A percentile compares a stretch with the other conserved stretches of the same genome.
These are phyloP conservation scores for Megalonaias nervosa DNA, from an alignment of 1,140 invertebrate species.

Conservation along the genomic window DNA sequence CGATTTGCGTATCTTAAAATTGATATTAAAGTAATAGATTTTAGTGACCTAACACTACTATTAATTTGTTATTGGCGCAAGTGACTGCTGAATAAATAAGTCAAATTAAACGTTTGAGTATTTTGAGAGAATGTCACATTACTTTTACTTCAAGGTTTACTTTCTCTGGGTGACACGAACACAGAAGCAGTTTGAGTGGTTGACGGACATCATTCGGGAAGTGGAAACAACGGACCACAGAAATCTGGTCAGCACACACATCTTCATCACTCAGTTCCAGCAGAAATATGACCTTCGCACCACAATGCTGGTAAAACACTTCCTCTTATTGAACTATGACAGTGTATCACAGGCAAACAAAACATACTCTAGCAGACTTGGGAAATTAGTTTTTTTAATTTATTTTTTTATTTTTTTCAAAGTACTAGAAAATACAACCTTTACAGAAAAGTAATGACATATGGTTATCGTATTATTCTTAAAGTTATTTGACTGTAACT, in stretches of 20 bases:
- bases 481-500: background rate
- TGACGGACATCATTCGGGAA: constrained; percentile 94
- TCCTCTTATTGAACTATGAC: background rate
- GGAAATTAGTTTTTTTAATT: background rate
- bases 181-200: constrained; percentile 99
- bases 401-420: background rate
- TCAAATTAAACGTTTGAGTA: too few relatives aligned
- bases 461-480: background rate
- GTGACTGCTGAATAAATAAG: too few relatives aligned
- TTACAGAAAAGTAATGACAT: background rate
- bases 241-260: constrained; percentile 97
- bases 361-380: too few relatives aligned
- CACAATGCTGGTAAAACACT: constrained; percentile 93
- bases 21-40: too few relatives aligned
- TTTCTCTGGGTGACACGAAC: constrained; percentile 99
- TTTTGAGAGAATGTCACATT: too few relatives aligned
- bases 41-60: too few relatives aligned
- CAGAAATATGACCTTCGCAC: constrained; percentile 99
- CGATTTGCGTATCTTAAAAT: too few relatives aligned
- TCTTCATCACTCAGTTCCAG: constrained; percentile 99
- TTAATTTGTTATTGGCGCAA: too few relatives aligned
- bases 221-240: constrained; percentile 98
- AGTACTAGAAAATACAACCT: too few relatives aligned
- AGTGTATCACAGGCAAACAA: too few relatives aligned
- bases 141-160: constrained; percentile 80